phyloP scores from a whole-genome alignment of 2,113 vertebrate genomes.

The Clinocottus analis region DNA sequence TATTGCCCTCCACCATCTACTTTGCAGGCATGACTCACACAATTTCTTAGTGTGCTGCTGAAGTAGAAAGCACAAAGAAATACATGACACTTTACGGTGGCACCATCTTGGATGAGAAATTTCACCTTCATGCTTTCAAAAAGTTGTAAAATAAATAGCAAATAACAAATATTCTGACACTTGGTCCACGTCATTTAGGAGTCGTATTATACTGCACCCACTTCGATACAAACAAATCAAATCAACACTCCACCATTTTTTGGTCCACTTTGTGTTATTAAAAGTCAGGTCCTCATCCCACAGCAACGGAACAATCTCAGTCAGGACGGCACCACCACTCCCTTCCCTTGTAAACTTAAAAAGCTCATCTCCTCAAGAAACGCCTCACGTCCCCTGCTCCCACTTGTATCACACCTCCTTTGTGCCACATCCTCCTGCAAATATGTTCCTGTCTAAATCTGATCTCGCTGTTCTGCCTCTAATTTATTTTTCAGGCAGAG shows the following conservation, averaged over 20 bases:
- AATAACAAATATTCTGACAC: constrained; percentile 10
- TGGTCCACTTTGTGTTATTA: constrained; percentile 49
- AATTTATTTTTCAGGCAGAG: constrained; percentile 42
- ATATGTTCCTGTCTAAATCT: constrained; percentile 46
- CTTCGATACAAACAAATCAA: constrained; percentile 29
- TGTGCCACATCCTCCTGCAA: constrained; percentile 39
- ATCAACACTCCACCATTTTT: constrained; percentile 10
- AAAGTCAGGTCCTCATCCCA: constrained; percentile 50
- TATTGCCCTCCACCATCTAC: constrained; percentile 25
- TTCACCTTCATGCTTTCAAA: constrained; percentile 17
- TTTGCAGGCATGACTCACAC: constrained; percentile 54
- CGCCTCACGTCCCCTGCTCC: constrained; percentile 42
- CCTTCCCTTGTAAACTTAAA: constrained; percentile 42
- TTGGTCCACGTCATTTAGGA: neutral
- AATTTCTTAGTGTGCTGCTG: constrained; percentile 16
- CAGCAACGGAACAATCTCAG: constrained; percentile 37
- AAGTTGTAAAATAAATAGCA: constrained; percentile 21
- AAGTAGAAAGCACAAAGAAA: constrained; percentile 43
- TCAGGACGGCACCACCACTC: constrained; percentile 32
- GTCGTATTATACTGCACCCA: constrained; percentile 1
- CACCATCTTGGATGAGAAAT: no score
- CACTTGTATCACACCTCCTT: constrained; percentile 38
- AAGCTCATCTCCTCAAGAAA: constrained; percentile 56
- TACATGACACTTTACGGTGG: constrained; percentile 12
- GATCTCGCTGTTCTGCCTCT: constrained; percentile 21